Conservation (phyloP, 2,888 invertebrate genomes). For the Hartigia nigra region DNA sequence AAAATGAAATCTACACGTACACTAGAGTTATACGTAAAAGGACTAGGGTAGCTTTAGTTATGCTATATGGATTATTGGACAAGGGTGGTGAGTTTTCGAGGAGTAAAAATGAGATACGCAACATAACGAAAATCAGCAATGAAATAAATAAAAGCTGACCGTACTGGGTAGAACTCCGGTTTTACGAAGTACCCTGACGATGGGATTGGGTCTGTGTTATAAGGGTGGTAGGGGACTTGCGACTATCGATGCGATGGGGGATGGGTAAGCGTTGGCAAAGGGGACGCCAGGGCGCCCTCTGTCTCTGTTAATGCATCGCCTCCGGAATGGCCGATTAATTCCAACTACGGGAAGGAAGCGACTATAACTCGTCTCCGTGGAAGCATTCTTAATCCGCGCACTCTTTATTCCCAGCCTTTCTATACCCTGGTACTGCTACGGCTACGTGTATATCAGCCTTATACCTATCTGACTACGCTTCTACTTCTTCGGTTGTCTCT, state of each 20-base stretch:
- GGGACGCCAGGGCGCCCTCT: conserved; percentile 47
- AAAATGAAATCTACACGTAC: background rate
- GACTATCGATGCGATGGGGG: conserved; percentile 39
- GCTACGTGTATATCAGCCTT: background rate
- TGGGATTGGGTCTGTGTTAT: background rate
- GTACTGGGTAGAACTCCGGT: background rate
- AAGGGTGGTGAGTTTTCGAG: background rate
- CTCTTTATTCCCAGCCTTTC: conserved; percentile 59
- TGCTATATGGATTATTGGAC: background rate
- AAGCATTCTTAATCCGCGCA: conserved; percentile 64
- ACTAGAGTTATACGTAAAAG: background rate
- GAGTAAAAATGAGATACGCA: conserved; percentile 4
- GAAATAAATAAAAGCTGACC: conserved; percentile 14
- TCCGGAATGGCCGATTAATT: conserved; percentile 64
- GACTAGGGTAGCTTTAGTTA: background rate
- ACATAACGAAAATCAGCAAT: conserved; percentile 1
- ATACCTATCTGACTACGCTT: background rate
- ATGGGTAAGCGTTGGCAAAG: conserved; percentile 37
- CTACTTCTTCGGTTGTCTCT: background rate
- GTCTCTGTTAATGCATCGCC: conserved; percentile 63
- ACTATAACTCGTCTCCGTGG: conserved; percentile 65
- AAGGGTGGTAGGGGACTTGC: background rate
- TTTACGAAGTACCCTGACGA: background rate
- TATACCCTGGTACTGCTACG: conserved; percentile 8
- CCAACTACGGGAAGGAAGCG: conserved; percentile 64